Conservation (phyloP, 2,797 vertebrate genomes). For the Erethizon dorsatum region DNA sequence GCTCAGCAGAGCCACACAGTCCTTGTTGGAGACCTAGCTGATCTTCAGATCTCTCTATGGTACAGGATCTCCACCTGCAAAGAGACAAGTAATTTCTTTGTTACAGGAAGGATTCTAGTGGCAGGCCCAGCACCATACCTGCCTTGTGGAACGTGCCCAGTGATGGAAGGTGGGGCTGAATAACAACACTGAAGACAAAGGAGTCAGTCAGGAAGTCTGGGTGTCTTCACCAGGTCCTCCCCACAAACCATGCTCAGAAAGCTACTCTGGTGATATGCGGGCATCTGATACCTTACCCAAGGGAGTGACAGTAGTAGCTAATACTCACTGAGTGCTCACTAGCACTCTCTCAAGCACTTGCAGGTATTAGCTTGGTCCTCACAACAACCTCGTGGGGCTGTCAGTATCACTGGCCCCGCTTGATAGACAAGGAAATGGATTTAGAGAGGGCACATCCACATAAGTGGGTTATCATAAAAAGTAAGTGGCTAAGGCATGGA, state of each 20-base stretch:
- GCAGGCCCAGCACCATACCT: no score
- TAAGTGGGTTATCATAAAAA: not conserved
- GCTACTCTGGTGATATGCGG: not conserved
- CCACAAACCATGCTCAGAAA: not conserved
- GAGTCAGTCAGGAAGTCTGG: not conserved
- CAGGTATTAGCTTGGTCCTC: not conserved
- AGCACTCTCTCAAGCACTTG: not conserved
- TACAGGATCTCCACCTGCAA: not conserved
- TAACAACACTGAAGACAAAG: not conserved
- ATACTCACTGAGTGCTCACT: not conserved
- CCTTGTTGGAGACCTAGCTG: constrained; percentile 11
- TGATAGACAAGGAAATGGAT: not conserved
- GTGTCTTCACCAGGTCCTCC: not conserved
- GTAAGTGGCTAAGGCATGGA: not conserved
- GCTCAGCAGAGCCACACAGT: constrained; percentile 4
- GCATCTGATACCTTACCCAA: not conserved
- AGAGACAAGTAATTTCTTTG: not conserved
- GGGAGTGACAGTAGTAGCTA: not conserved
- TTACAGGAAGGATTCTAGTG: not conserved
- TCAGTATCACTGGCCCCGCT: not conserved
- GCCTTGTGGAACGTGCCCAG: not conserved
- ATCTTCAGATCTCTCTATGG: not conserved
- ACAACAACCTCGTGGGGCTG: not conserved
- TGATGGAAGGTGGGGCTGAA: not conserved
- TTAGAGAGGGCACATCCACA: not conserved